phyloP scores from a whole-genome alignment of 2,113 vertebrate species.

The Clarias gariepinus region DNA sequence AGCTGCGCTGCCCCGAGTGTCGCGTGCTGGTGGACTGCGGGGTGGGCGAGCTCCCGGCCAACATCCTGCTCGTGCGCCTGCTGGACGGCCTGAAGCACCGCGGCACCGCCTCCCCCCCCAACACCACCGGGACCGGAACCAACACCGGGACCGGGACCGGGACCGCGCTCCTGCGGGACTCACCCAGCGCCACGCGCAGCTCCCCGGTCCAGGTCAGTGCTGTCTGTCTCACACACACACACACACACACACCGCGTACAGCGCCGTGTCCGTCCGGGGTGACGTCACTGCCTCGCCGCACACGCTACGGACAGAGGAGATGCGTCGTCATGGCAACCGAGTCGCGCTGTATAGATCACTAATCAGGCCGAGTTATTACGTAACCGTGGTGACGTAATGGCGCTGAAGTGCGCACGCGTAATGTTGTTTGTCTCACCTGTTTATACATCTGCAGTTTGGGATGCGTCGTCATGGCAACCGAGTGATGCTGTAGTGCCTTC shows the following conservation, averaged over 20 bases:
- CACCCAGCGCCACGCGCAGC: constrained; percentile 78
- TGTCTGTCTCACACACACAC: too few species aligned
- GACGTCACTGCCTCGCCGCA: not conserved
- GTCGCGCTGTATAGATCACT: not conserved
- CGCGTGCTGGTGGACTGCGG: constrained; percentile 93
- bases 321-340: not conserved
- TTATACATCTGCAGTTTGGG: not conserved
- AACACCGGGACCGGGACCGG: constrained; percentile 46
- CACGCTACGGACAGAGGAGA: not conserved
- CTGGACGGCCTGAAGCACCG: constrained; percentile 88
- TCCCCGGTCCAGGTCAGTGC: constrained; percentile 80
- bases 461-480: not conserved
- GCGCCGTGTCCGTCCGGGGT: too few species aligned
- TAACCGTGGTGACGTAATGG: not conserved
- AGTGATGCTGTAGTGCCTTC: not conserved
- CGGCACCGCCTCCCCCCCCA: constrained; percentile 72
- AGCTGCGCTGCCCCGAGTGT: constrained; percentile 94
- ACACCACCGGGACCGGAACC: too few species aligned
- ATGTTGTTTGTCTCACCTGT: too few species aligned
- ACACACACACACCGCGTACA: too few species aligned
- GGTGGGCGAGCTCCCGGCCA: constrained; percentile 91
- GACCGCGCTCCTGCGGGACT: constrained; percentile 73
- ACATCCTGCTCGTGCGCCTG: constrained; percentile 89
- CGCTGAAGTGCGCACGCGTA: not conserved
- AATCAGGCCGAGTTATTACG: not conserved